Evolutionary conservation across 2,113 vertebrate genomes (phyloP).

Genomic region (Semicossyphus pulcher): DNA sequence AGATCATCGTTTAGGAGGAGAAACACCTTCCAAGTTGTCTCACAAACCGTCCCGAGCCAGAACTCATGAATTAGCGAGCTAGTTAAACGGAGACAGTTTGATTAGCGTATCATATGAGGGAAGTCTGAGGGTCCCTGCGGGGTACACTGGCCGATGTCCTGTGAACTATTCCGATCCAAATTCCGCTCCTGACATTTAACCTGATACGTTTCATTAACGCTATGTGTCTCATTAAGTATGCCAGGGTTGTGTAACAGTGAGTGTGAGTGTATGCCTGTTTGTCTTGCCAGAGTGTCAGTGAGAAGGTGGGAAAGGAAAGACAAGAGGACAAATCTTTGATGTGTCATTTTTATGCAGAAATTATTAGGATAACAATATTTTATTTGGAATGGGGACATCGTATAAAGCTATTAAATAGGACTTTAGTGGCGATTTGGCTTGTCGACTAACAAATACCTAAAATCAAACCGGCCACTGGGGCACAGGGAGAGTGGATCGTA

Average conservation of each 20-base stretch:
- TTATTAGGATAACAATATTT: no score
- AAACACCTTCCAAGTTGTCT: background rate
- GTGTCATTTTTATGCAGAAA: no score
- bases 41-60: background rate
- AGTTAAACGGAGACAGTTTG: conserved; percentile 64
- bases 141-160: fast-evolving
- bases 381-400: no score
- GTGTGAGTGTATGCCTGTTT: conserved; percentile 14
- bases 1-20: conserved; percentile 13
- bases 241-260: conserved; percentile 12
- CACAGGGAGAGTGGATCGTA: no score
- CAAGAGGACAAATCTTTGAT: background rate
- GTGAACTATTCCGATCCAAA: conserved; percentile 30
- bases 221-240: background rate
- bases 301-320: conserved; percentile 20
- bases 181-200: conserved; percentile 70
- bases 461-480: no score
- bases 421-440: no score
- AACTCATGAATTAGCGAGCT: conserved; percentile 50
- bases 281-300: background rate
- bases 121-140: background rate
- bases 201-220: conserved; percentile 59
- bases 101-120: conserved; percentile 7
- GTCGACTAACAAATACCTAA: no score
- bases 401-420: no score